Percentiles rank a stretch among this genome's conserved stretches.
Evolutionary conservation across 2,888 invertebrate species (phyloP).

Genomic region (Scrobipalpa atriplicella): DNA sequence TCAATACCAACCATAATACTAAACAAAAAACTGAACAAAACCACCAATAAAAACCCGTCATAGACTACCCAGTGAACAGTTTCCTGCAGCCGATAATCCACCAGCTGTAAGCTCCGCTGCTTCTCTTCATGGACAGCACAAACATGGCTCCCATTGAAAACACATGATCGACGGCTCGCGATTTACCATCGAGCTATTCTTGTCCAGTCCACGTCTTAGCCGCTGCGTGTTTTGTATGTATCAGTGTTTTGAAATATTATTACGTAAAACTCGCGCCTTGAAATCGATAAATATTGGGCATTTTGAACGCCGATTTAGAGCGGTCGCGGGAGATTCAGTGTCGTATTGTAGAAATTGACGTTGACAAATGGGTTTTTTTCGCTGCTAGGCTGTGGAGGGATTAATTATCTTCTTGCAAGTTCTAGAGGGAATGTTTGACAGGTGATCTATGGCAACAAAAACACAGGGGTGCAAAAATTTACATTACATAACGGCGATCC

Average conservation of each 20-base stretch:
- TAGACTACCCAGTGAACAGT: slow-evolving; percentile 19
- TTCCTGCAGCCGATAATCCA: not conserved
- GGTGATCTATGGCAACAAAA: slow-evolving; percentile 29
- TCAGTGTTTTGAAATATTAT: slow-evolving; percentile 49
- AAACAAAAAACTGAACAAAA: slow-evolving; percentile 40
- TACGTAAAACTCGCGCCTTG: slow-evolving; percentile 65
- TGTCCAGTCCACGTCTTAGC: slow-evolving; percentile 35
- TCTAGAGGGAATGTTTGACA: not conserved
- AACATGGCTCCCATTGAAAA: slow-evolving; percentile 63
- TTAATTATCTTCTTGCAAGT: slow-evolving; percentile 11
- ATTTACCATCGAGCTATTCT: slow-evolving; percentile 56
- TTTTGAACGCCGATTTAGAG: slow-evolving; percentile 33
- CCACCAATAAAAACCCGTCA: not conserved
- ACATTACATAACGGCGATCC: slow-evolving; percentile 67
- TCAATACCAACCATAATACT: slow-evolving; percentile 57
- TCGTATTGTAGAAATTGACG: slow-evolving; percentile 17
- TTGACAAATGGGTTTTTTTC: slow-evolving; percentile 30
- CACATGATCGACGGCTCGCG: slow-evolving; percentile 63
- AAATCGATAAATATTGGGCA: slow-evolving; percentile 68
- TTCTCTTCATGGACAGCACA: slow-evolving; percentile 49
- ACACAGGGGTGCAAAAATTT: slow-evolving; percentile 33
- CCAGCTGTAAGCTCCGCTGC: slow-evolving; percentile 52
- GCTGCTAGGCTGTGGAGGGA: not conserved
- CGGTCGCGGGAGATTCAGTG: not conserved
- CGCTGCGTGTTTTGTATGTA: slow-evolving; percentile 37